Percentiles rank a stretch among this genome's conserved stretches.
These are phyloP conservation scores for Corynorhinus townsendii DNA, from an alignment of 2,113 vertebrate genomes.

Conservation along the genomic window DNA sequence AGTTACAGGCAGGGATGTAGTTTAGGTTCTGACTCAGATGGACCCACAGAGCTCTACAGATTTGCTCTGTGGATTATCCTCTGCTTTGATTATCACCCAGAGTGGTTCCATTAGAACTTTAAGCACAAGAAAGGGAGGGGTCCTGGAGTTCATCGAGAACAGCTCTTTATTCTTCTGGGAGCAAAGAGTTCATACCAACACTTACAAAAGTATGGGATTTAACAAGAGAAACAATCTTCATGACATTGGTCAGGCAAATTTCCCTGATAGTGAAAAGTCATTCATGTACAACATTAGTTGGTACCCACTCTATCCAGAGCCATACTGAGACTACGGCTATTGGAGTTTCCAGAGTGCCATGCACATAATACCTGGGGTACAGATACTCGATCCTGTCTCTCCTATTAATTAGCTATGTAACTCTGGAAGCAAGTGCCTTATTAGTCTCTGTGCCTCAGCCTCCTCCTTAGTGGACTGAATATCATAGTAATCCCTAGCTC, in stretches of 20 bases:
- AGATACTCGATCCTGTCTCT: neutral
- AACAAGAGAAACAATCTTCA: neutral
- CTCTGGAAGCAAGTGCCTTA: neutral
- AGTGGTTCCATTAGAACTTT: neutral
- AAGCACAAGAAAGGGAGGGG: neutral
- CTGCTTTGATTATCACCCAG: neutral
- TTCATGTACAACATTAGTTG: neutral
- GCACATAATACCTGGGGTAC: neutral
- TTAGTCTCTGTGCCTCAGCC: neutral
- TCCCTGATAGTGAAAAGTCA: neutral
- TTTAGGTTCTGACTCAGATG: neutral
- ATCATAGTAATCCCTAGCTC: neutral
- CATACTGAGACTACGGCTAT: neutral
- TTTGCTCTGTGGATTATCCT: neutral
- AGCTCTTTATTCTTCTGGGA: neutral
- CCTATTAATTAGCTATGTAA: neutral
- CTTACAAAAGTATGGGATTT: neutral
- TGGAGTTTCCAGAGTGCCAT: neutral
- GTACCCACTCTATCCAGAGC: neutral
- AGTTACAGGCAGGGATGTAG: neutral
- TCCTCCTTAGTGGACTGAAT: neutral
- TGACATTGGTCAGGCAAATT: neutral
- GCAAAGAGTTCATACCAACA: neutral
- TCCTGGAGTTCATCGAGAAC: neutral
- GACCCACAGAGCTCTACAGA: neutral